These are phyloP conservation scores for Proterorhinus semilunaris DNA, from an alignment of 2,113 vertebrate species.

Conservation along the genomic window DNA sequence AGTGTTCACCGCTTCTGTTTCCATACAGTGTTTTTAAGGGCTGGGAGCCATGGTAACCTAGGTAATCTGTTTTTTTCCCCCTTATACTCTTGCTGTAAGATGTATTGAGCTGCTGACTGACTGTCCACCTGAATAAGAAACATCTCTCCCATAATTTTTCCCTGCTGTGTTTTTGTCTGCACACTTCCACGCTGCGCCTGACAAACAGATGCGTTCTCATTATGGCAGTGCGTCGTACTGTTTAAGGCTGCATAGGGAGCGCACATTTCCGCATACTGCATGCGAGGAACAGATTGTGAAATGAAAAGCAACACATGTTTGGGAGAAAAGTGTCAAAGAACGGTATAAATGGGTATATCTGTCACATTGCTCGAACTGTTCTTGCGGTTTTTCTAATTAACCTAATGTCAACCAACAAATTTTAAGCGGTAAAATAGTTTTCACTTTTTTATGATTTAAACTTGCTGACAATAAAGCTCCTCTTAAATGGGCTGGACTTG, in stretches of 20 bases:
- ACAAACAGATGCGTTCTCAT: constrained; percentile 22
- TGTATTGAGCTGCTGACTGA: constrained; percentile 46
- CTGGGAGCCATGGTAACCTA: constrained; percentile 31
- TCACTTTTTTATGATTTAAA: neutral
- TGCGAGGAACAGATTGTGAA: constrained; percentile 1
- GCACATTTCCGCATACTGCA: neutral
- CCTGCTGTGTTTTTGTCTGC: constrained; percentile 32
- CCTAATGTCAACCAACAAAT: neutral
- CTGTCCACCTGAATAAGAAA: constrained; percentile 64
- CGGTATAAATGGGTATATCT: neutral
- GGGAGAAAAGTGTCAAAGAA: neutral
- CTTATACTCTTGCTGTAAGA: constrained; percentile 46
- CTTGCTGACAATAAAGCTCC: no score
- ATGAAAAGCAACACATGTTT: constrained; percentile 2
- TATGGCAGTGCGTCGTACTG: neutral
- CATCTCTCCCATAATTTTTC: constrained; percentile 48
- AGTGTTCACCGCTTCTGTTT: constrained; percentile 31
- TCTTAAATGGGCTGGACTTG: no score
- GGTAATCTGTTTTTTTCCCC: constrained; percentile 38
- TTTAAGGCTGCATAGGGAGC: neutral
- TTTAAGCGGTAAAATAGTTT: neutral
- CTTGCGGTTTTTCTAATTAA: neutral
- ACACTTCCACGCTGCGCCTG: constrained; percentile 12
- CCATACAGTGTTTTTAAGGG: constrained; percentile 15
- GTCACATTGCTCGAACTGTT: neutral